Evolutionary conservation across 2,888 invertebrate genomes (phyloP).

Genomic region (Pantelozetes paolii): DNA sequence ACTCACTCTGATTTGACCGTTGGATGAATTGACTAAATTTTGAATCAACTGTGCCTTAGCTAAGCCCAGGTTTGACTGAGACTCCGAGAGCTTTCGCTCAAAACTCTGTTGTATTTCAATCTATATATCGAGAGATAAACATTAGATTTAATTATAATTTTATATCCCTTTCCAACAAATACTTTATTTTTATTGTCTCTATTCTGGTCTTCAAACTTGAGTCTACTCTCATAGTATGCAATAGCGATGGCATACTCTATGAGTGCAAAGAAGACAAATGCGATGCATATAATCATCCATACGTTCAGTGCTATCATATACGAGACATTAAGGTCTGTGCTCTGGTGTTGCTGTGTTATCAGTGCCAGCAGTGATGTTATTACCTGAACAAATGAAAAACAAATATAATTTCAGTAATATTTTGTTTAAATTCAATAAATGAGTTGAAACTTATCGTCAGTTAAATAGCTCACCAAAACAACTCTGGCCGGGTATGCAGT

Average conservation of each 20-base stretch:
- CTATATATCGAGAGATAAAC: neutral
- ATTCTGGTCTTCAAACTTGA: neutral
- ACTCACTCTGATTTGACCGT: neutral
- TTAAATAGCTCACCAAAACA: slow-evolving; percentile 57
- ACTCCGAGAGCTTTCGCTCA: too few species aligned
- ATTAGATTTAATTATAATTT: neutral
- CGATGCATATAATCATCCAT: slow-evolving; percentile 49
- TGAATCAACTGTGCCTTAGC: neutral
- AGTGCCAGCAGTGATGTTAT: slow-evolving; percentile 74
- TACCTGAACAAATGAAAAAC: neutral
- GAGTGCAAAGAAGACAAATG: slow-evolving; percentile 49
- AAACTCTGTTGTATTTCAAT: neutral
- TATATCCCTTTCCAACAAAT: too few species aligned
- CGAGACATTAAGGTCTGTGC: slow-evolving; percentile 49
- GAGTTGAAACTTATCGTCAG: neutral
- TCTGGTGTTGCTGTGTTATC: slow-evolving; percentile 46
- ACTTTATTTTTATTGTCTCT: too few species aligned
- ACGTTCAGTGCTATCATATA: slow-evolving; percentile 50
- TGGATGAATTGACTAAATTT: neutral
- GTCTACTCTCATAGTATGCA: neutral
- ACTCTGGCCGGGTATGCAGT: slow-evolving; percentile 86
- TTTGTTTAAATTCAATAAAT: neutral
- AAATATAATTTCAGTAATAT: neutral
- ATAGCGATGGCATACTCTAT: slow-evolving; percentile 48
- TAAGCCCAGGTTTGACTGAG: neutral